Base-by-base conservation (phyloP, 2,888 invertebrate species). In the Amblyjoppa fuscipennis region DNA sequence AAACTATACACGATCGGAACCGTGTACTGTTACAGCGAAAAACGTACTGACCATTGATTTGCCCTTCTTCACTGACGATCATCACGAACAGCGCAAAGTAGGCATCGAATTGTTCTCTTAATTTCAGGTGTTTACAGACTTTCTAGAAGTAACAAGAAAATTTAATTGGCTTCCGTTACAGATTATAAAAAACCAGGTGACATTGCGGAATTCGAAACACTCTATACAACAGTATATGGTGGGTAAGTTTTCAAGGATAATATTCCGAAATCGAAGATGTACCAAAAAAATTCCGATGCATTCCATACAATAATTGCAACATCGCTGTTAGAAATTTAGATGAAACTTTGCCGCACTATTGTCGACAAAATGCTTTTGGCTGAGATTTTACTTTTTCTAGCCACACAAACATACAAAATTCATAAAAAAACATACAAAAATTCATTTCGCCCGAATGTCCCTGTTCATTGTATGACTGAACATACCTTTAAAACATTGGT, bases 21-120 rank as follows among this genome's bases (percentile, higher is more conserved):
- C 61, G 34, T 16, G 31, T 51, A 25, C 25, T 16, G 51, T 34
- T 28, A 20, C 5, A 13, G 1, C 1, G 1, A 53, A 0, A 73
- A 20, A 34, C 20, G 41, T 38, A 92, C 95, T 92, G 93, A 96
- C 95, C 94, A 81, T 96, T 96, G 91, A 96, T 96, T 90, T 96
- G 96, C 56, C 96, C 97, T 93, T 96, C 96, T 85, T 96, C 95
- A 90, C 96, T 96, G 94, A 97, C 97, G 89, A 96, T 96, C 90
- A 98, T 97, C 87, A 99, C 95, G 95, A 97, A 99, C 80, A 99
- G 95, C 70, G 98, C 97, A 95, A 99, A 99, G 94, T 98, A 99
- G 92, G 97, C 97, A 80, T 96, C 95, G 94, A 97, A 96, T 91
- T 98, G 97, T 90, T 96, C 96, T 78, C 97, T 96, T 88, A 99